Base-by-base conservation (phyloP, 2,113 vertebrate species). In the rat (Rattus norvegicus) region DNA sequence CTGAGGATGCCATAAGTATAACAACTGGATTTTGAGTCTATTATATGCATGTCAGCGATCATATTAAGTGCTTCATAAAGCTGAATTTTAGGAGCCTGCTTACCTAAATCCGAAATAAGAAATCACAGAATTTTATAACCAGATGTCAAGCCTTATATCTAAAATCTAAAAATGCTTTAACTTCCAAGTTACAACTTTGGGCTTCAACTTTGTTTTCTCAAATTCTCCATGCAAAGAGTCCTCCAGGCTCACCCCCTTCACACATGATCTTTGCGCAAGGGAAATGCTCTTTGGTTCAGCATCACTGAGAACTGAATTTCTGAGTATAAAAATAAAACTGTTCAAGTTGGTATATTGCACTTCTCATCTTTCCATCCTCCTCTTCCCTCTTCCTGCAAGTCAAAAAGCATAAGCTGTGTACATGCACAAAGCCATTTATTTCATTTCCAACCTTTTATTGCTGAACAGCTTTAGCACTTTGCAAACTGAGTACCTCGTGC, bases 121-220 rank as follows among this genome's bases (percentile, higher is more conserved):
- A 80, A 30, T 92, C 56, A 17, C 17, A 1, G 2, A 49, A 10
- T 65, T 61, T 84, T 10, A 65, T 59, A 69, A 70, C 96, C n/a
- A 33, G 11, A 56, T 93, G 2, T 80, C 43, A 93, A 67, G 1
- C 13, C 5, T 69, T 93, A 0, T 75, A 52, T 72, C 12, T 75
- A 93, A 93, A 94, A 54, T 67, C 9, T 28, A 16, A 36, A 33
- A 54, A 4, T 26, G 24, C 39, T 83, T 83, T 85, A 86, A 73
- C 59, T 91, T 2, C 3, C 43, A 96, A 65, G 1, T 90, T 47
- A 59, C 7, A 90, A 1, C 7, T 86, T 54, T 54, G 7, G 63
- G 22, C 2, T 88, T 90, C 69, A 67, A 83, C 10, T 96, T 91
- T 91, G 33, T 88, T 96, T 92, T 83, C 20, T 85, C 9, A 47